Evolutionary conservation across 1,140 invertebrate genomes (phyloP).

Genomic region (Spodoptera litura): DNA sequence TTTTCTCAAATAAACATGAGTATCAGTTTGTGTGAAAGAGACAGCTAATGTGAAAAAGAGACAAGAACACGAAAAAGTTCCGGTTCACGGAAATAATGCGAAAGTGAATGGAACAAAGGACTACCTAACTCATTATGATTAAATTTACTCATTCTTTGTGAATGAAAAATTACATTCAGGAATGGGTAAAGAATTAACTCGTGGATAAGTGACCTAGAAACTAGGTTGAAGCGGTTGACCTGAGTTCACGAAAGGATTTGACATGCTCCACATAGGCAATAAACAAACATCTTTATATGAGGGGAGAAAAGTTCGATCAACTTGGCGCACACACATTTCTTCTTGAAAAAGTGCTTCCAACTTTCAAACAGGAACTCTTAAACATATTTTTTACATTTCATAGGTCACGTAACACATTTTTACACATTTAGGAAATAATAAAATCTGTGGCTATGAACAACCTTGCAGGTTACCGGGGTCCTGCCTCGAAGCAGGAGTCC

Average conservation of each 20-base stretch:
- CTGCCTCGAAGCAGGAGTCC: too few species aligned
- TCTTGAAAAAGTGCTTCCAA: background rate
- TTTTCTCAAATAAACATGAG: too few species aligned
- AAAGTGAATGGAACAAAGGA: conserved; percentile 2
- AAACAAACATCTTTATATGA: conserved; percentile 7
- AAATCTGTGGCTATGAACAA: too few species aligned
- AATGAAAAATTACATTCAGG: conserved; percentile 1
- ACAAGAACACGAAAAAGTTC: conserved; percentile 2
- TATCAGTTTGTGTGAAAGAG: background rate
- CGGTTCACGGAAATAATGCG: conserved; percentile 19
- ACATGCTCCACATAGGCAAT: background rate
- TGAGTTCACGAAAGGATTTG: background rate
- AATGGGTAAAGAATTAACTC: too few species aligned
- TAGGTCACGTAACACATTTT: too few species aligned
- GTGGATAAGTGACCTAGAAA: too few species aligned
- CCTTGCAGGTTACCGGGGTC: too few species aligned
- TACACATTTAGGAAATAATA: too few species aligned
- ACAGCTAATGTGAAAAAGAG: background rate
- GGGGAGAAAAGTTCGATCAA: background rate
- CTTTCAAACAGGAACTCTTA: background rate
- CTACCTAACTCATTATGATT: background rate
- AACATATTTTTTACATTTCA: too few species aligned
- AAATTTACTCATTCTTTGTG: conserved; percentile 1
- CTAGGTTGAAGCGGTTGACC: too few species aligned
- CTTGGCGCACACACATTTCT: background rate